Evolutionary conservation across 1,140 invertebrate genomes (phyloP).

Genomic region (Liolophura sinensis): DNA sequence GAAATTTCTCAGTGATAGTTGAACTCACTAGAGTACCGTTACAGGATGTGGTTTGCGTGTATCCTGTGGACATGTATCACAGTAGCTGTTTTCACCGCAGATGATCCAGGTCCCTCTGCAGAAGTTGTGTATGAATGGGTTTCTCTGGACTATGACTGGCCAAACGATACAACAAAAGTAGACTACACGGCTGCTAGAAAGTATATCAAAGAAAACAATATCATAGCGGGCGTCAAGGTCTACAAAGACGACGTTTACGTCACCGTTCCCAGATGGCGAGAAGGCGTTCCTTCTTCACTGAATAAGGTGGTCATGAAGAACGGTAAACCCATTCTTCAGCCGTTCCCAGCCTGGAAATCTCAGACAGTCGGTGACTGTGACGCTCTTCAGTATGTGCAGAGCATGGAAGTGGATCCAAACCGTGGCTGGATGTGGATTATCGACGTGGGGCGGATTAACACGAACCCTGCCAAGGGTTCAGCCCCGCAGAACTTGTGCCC

Average conservation of each 20-base stretch:
- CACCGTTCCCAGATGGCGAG: conserved; percentile 35
- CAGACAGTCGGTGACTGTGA: conserved; percentile 31
- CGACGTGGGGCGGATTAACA: not conserved
- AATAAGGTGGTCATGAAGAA: conserved; percentile 18
- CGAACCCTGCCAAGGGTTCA: not conserved
- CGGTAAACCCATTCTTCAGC: conserved; percentile 15
- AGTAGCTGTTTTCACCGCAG: not conserved
- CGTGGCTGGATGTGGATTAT: conserved; percentile 33
- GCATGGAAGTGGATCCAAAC: conserved; percentile 41
- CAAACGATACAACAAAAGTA: conserved; percentile 1
- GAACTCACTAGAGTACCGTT: too few relatives aligned
- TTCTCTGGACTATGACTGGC: conserved; percentile 22
- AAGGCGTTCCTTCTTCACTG: conserved; percentile 26
- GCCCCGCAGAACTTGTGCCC: not conserved
- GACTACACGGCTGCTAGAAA: conserved; percentile 2
- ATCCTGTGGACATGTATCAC: not conserved
- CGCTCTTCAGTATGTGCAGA: conserved; percentile 36
- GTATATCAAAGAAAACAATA: conserved; percentile 19
- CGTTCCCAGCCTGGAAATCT: conserved; percentile 29
- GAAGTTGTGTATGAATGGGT: conserved; percentile 13
- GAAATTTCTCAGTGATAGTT: too few relatives aligned
- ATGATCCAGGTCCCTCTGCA: not conserved
- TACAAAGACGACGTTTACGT: conserved; percentile 33
- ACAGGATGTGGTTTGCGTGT: too few relatives aligned
- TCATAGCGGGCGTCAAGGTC: conserved; percentile 26